phyloP scores from a whole-genome alignment of 2,113 vertebrate species.

The Hylia prasina region DNA sequence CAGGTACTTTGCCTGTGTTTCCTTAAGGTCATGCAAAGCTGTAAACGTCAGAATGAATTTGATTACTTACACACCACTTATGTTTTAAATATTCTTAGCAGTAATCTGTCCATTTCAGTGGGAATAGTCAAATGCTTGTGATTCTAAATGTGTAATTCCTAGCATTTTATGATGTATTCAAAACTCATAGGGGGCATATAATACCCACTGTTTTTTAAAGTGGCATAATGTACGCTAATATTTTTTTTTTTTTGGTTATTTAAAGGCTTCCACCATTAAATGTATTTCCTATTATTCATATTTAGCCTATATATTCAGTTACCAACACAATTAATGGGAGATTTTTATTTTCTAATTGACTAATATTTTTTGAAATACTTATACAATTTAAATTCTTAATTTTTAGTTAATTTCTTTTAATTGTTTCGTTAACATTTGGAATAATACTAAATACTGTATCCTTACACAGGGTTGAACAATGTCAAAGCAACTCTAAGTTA shows the following conservation, averaged over 20 bases:
- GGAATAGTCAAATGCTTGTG: background rate
- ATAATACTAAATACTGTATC: background rate
- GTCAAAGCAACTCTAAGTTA: background rate
- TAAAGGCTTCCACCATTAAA: background rate
- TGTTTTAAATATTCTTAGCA: background rate
- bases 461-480: background rate
- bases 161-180: background rate
- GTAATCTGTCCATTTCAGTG: background rate
- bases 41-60: slow-evolving; percentile 9
- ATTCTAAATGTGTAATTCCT: background rate
- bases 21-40: background rate
- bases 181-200: background rate
- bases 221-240: background rate
- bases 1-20: background rate
- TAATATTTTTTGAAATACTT: background rate
- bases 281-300: background rate
- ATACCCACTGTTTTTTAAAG: background rate
- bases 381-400: background rate
- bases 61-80: background rate
- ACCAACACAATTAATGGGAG: background rate
- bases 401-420: background rate
- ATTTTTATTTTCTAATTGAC: background rate
- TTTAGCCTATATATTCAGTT: background rate
- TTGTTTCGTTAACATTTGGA: background rate
- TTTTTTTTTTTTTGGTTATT: background rate